phyloP scores from a whole-genome alignment of 2,888 invertebrate species.

The Cephalotes varians region DNA sequence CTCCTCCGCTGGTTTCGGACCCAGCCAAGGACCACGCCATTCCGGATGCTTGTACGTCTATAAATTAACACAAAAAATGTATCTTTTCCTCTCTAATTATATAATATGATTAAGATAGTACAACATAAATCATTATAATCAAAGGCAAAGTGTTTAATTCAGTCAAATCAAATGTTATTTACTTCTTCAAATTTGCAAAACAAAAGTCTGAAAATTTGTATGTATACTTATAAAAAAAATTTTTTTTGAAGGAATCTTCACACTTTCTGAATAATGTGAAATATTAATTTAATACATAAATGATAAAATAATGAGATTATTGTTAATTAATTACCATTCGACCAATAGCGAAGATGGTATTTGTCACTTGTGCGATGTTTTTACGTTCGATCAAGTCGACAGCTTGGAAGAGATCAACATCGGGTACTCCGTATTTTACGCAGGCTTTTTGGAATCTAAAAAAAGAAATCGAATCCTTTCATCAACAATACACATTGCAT shows the following conservation, averaged over 20 bases:
- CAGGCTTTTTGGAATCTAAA: constrained; percentile 93
- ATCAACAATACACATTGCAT: neutral
- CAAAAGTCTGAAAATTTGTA: neutral
- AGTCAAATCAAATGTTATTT: neutral
- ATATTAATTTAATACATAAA: neutral
- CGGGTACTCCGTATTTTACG: constrained; percentile 93
- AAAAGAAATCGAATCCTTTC: constrained; percentile 47
- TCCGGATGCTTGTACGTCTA: constrained; percentile 94
- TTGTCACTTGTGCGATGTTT: constrained; percentile 95
- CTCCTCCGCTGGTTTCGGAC: constrained; percentile 95
- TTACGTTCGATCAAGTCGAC: constrained; percentile 96
- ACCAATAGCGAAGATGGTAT: constrained; percentile 95
- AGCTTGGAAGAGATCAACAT: constrained; percentile 95
- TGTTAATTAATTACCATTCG: constrained; percentile 89
- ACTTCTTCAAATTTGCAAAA: neutral
- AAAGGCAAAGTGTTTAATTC: neutral
- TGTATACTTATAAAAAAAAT: neutral
- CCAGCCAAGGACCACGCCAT: constrained; percentile 93
- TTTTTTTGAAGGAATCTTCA: constrained; percentile 26
- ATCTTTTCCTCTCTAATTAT: neutral
- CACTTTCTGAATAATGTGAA: neutral
- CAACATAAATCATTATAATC: neutral
- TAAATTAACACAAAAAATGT: constrained; percentile 61
- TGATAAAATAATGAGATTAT: neutral
- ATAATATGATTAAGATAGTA: neutral